Conservation (phyloP, 2,797 vertebrate genomes). For the Champsocephalus esox region DNA sequence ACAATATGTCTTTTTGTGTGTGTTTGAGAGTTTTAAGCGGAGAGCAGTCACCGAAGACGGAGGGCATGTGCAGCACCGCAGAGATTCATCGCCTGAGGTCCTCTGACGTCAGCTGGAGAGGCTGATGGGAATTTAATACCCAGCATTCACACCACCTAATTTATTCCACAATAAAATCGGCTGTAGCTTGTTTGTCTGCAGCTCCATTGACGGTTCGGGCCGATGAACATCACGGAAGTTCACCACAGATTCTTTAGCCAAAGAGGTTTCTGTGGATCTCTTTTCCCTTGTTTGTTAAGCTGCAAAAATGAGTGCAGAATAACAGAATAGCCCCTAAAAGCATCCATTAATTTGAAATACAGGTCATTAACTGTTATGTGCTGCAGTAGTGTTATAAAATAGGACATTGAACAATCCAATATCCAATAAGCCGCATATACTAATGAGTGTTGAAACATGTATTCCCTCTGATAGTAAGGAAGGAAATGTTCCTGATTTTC, state of each 20-base stretch:
- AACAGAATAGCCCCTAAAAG: not conserved
- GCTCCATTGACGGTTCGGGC: conserved; percentile 14
- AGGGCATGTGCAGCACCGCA: conserved; percentile 42
- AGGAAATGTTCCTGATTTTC: conserved; percentile 8
- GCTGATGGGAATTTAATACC: conserved; percentile 78
- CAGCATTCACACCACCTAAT: conserved; percentile 59
- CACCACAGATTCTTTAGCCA: not conserved
- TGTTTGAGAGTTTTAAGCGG: conserved; percentile 34
- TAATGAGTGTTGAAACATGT: not conserved
- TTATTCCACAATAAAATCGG: conserved; percentile 58
- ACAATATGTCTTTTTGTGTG: not conserved
- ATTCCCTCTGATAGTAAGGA: conserved; percentile 9
- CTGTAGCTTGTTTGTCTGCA: conserved; percentile 55
- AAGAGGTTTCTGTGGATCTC: conserved; percentile 8
- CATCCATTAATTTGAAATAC: not conserved
- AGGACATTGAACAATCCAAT: conserved; percentile 29
- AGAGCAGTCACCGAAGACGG: conserved; percentile 34
- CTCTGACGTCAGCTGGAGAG: conserved; percentile 61
- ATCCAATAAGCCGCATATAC: conserved; percentile 8
- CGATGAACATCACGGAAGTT: conserved; percentile 26
- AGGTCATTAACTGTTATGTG: conserved; percentile 13
- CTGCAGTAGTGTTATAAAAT: conserved; percentile 6
- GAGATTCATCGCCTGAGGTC: conserved; percentile 60
- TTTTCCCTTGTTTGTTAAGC: conserved; percentile 1
- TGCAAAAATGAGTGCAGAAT: not conserved